Conservation (phyloP, 2,797 vertebrate genomes). For the Tenualosa ilisha region DNA sequence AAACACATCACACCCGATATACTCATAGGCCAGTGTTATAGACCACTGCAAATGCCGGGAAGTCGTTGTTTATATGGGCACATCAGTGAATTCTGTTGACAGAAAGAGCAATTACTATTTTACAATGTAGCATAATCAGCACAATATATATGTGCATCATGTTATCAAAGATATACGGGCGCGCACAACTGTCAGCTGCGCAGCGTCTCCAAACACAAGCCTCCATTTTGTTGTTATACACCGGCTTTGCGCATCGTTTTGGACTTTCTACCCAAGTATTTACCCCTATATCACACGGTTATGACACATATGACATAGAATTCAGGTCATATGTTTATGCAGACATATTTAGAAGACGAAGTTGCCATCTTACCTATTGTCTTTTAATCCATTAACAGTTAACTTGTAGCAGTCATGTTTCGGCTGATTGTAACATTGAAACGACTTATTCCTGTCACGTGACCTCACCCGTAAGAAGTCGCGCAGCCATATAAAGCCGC, state of each 20-base stretch:
- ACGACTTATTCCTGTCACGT: conserved; percentile 3
- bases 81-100: background rate
- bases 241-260: conserved; percentile 23
- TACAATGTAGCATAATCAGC: background rate
- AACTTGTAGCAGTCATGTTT: background rate
- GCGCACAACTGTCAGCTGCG: conserved; percentile 19
- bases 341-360: background rate
- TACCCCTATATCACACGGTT: background rate
- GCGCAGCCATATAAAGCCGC: background rate
- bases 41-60: background rate
- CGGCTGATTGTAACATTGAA: conserved; percentile 1
- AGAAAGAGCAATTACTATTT: background rate
- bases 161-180: background rate
- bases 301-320: background rate
- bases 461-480: background rate
- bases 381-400: background rate
- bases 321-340: background rate
- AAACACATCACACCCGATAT: too few species aligned
- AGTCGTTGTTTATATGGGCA: background rate
- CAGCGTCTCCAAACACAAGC: background rate
- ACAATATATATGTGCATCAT: background rate
- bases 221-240: conserved; percentile 64
- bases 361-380: background rate
- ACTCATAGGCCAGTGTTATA: too few species aligned
- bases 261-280: background rate